Evolutionary conservation across 2,888 invertebrate species (phyloP).

Genomic region (Abrostola triplasia): DNA sequence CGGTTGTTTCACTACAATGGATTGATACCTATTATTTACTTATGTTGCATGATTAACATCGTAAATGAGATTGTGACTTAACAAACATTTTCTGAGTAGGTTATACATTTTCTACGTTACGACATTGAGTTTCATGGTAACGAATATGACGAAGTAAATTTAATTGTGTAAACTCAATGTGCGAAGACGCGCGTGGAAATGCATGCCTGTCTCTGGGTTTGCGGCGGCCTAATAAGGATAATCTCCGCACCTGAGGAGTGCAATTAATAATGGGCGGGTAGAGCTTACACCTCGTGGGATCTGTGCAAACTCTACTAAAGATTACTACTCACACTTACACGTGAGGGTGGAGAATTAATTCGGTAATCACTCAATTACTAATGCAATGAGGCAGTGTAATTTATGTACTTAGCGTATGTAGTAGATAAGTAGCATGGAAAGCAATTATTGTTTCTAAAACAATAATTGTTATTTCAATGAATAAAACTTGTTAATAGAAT

Average conservation of each 20-base stretch:
- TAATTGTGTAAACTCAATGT: conserved; percentile 9
- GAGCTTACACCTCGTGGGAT: conserved; percentile 64
- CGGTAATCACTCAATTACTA: conserved; percentile 61
- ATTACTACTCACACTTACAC: conserved; percentile 58
- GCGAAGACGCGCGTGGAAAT: conserved; percentile 66
- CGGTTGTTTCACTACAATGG: conserved; percentile 74
- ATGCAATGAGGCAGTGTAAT: conserved; percentile 54
- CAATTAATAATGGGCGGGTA: conserved; percentile 84
- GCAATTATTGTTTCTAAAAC: conserved; percentile 53
- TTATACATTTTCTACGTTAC: conserved; percentile 37
- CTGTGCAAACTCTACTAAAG: conserved; percentile 70
- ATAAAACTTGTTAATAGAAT: conserved; percentile 51
- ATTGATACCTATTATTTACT: conserved; percentile 66
- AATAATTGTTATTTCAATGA: conserved; percentile 51
- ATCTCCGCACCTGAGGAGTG: conserved; percentile 85
- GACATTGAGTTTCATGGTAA: conserved; percentile 33
- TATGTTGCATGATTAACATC: conserved; percentile 64
- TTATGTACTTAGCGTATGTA: conserved; percentile 56
- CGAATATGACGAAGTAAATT: conserved; percentile 14
- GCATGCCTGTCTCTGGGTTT: conserved; percentile 72
- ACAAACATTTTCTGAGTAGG: conserved; percentile 59
- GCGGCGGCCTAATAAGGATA: conserved; percentile 85
- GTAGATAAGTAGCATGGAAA: conserved; percentile 55
- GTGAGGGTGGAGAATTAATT: conserved; percentile 64
- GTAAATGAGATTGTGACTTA: conserved; percentile 62